Conservation (phyloP, 1,140 invertebrate genomes). For the Sycophila sp. region DNA sequence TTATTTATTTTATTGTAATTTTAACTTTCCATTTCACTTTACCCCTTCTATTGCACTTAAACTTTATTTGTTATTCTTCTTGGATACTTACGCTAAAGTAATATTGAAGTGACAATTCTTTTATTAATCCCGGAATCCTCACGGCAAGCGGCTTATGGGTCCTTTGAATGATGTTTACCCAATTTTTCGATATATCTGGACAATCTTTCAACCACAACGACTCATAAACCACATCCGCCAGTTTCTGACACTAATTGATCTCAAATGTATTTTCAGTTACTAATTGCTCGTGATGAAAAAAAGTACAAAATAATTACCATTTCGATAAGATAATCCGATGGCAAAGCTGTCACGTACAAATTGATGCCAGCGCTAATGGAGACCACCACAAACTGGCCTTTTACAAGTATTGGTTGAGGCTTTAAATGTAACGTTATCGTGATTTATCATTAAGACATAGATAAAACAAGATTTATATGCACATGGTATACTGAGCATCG, state of each 20-base stretch:
- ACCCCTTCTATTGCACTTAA: too few species aligned
- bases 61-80: not conserved
- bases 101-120: slow-evolving; percentile 35
- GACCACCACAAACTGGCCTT: slow-evolving; percentile 27
- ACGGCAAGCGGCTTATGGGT: slow-evolving; percentile 16
- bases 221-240: not conserved
- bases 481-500: too few species aligned
- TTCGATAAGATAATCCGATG: slow-evolving; percentile 17
- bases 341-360: slow-evolving; percentile 8
- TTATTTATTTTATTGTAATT: too few species aligned
- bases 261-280: too few species aligned
- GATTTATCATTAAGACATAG: not conserved
- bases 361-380: slow-evolving; percentile 9
- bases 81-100: not conserved
- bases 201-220: slow-evolving; percentile 18
- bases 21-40: too few species aligned
- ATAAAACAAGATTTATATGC: not conserved
- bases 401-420: slow-evolving; percentile 20
- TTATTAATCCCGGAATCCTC: slow-evolving; percentile 13
- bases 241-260: not conserved
- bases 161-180: slow-evolving; percentile 7
- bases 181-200: slow-evolving; percentile 23
- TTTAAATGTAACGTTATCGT: not conserved
- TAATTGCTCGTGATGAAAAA: not conserved
- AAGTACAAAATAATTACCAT: slow-evolving; percentile 17